These are phyloP conservation scores for Beaufortia kweichowensis DNA, from an alignment of 2,113 vertebrate genomes.

Conservation along the genomic window DNA sequence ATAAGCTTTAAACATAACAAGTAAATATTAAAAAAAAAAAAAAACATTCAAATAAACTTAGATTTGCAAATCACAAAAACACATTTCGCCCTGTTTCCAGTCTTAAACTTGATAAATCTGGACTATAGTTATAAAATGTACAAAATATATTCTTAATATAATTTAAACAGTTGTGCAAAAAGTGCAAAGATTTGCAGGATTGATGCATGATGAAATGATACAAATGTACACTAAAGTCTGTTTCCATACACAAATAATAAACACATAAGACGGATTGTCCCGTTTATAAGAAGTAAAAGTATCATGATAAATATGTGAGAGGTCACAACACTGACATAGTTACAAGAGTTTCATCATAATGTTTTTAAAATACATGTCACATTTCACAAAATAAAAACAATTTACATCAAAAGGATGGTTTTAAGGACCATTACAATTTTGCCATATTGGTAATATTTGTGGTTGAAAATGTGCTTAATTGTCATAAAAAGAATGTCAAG, in stretches of 20 bases:
- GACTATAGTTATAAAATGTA: not conserved
- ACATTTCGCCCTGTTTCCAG: not conserved
- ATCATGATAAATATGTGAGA: not conserved
- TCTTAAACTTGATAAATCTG: not conserved
- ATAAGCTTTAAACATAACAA: not conserved
- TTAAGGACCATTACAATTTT: too few relatives aligned
- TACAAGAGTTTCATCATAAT: not conserved
- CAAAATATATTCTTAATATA: not conserved
- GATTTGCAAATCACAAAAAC: not conserved
- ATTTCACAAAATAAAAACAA: not conserved
- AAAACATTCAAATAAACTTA: not conserved
- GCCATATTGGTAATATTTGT: too few relatives aligned
- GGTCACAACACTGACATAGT: not conserved
- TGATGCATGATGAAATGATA: not conserved
- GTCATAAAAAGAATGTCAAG: too few relatives aligned
- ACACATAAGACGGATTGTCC: not conserved
- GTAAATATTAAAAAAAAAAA: not conserved
- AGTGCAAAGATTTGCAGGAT: slow-evolving; percentile 8
- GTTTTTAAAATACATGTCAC: not conserved
- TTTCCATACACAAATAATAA: not conserved
- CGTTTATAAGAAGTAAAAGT: not conserved
- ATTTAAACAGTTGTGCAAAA: slow-evolving; percentile 18
- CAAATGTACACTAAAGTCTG: too few relatives aligned
- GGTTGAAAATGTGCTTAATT: too few relatives aligned
- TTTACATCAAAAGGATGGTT: not conserved